Conservation (phyloP, 1,140 invertebrate genomes). For the Drosophila melanica region DNA sequence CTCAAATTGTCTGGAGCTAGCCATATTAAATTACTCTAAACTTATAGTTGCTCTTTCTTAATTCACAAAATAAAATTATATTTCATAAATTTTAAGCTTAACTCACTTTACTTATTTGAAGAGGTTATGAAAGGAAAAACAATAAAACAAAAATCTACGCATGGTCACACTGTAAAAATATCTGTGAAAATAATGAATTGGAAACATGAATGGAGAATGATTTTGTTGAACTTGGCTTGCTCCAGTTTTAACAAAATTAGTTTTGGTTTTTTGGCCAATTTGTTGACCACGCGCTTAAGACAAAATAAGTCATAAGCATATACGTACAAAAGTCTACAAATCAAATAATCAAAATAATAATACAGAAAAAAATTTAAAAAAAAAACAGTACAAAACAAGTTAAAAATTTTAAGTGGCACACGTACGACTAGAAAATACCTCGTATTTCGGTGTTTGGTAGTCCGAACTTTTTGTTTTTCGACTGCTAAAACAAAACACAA, state of each 20-base stretch:
- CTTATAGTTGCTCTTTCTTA: not conserved
- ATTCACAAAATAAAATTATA: not conserved
- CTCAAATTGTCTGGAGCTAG: not conserved
- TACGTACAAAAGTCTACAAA: constrained; percentile 22
- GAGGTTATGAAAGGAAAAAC: not conserved
- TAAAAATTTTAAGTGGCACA: no score
- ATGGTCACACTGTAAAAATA: constrained; percentile 21
- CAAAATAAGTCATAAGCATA: constrained; percentile 12
- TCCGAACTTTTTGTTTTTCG: no score
- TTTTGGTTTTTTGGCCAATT: constrained; percentile 42
- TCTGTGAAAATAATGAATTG: constrained; percentile 36
- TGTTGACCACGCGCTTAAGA: constrained; percentile 40
- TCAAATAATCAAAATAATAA: constrained; percentile 46
- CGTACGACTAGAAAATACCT: not conserved
- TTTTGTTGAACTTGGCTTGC: constrained; percentile 31
- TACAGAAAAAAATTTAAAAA: constrained; percentile 10
- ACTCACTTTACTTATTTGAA: not conserved
- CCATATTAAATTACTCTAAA: not conserved
- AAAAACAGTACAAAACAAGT: constrained; percentile 4
- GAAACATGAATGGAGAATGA: constrained; percentile 40
- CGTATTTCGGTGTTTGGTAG: not conserved
- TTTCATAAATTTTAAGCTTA: no score
- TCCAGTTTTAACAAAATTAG: constrained; percentile 44
- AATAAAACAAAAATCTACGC: not conserved
- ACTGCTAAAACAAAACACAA: no score